Conservation (phyloP, 1,140 invertebrate genomes). For the Platyscapa corneri region DNA sequence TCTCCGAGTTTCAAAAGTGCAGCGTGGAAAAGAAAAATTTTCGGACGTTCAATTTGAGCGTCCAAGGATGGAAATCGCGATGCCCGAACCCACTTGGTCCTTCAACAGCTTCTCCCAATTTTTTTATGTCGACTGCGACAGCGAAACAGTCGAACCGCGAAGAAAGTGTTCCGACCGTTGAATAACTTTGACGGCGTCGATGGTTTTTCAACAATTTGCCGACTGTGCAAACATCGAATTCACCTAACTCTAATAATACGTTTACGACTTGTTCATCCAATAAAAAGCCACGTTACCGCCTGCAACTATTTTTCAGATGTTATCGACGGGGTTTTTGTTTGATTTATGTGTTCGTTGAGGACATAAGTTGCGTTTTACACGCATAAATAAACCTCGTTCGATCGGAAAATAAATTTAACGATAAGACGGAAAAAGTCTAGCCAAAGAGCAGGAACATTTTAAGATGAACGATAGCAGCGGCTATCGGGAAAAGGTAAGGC, state of each 20-base stretch:
- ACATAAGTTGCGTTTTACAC: neutral
- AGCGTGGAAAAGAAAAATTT: no score
- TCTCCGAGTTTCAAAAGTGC: no score
- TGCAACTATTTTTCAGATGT: conserved; percentile 28
- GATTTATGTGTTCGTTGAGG: conserved; percentile 28
- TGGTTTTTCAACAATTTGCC: neutral
- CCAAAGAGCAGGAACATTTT: neutral
- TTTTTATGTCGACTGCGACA: no score
- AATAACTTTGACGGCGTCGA: no score
- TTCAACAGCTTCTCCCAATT: no score
- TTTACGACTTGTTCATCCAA: conserved; percentile 1
- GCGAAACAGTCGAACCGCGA: no score
- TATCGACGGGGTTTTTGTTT: conserved; percentile 15
- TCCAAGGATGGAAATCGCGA: no score
- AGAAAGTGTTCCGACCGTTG: no score
- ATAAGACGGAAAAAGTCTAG: neutral
- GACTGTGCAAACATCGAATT: neutral
- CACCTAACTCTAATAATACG: conserved; percentile 45
- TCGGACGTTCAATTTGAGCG: no score
- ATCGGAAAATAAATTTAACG: neutral
- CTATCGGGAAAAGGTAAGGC: neutral
- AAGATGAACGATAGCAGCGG: neutral
- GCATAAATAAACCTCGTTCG: neutral
- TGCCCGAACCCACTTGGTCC: no score
- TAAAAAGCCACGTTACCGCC: conserved; percentile 21